These are phyloP conservation scores for Meteorus colon DNA, from an alignment of 2,888 invertebrate genomes.

Conservation along the genomic window DNA sequence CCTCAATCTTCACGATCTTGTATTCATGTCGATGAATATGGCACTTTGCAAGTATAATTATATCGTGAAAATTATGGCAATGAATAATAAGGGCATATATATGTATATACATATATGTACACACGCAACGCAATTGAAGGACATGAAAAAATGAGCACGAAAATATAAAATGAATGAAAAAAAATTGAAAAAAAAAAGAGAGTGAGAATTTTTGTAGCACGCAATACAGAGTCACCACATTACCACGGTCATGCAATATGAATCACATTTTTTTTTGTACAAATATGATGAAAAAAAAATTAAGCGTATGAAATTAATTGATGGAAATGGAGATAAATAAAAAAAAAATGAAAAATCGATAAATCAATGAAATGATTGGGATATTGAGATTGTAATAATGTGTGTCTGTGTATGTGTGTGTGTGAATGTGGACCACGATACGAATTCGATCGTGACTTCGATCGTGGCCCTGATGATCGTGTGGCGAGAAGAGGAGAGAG, in stretches of 20 bases:
- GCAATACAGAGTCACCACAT: not conserved
- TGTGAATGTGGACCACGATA: conserved; percentile 57
- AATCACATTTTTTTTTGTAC: not conserved
- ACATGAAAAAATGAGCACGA: conserved; percentile 24
- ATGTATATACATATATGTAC: not conserved
- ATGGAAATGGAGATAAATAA: too few relatives aligned
- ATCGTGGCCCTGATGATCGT: conserved; percentile 59
- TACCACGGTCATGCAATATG: not conserved
- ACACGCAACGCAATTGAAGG: conserved; percentile 21
- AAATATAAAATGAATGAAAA: not conserved
- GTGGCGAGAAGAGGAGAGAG: not conserved
- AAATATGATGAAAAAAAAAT: conserved; percentile 28
- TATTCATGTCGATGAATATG: conserved; percentile 33
- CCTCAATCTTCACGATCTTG: conserved; percentile 22
- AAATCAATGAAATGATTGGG: conserved; percentile 13
- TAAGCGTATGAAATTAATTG: not conserved
- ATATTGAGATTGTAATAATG: conserved; percentile 25
- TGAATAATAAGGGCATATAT: conserved; percentile 45
- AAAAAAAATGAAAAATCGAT: too few relatives aligned
- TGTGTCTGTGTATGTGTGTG: conserved; percentile 27
- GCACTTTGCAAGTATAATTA: conserved; percentile 52
- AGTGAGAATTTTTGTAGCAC: not conserved
- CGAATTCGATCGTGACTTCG: conserved; percentile 63
- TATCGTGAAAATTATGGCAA: conserved; percentile 50
- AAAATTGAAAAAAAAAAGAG: not conserved